phyloP scores from a whole-genome alignment of 2,888 invertebrate species.

The Harmothoe impar region DNA sequence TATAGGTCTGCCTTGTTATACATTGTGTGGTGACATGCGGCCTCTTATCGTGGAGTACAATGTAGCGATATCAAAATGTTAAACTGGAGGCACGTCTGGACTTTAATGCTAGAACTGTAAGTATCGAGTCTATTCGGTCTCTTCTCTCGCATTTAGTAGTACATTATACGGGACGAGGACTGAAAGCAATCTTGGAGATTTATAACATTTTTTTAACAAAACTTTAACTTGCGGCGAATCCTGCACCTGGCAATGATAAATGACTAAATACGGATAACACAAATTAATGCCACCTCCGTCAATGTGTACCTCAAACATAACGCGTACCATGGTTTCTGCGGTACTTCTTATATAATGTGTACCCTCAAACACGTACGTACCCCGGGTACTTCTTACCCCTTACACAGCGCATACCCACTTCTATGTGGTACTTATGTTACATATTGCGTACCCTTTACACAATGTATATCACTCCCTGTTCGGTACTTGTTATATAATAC shows the following conservation, averaged over 20 bases:
- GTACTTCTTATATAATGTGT: too few relatives aligned
- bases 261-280: neutral
- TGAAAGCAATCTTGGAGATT: neutral
- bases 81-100: slow-evolving; percentile 39
- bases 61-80: slow-evolving; percentile 30
- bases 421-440: too few relatives aligned
- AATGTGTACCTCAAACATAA: neutral
- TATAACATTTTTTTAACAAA: neutral
- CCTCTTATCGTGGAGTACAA: slow-evolving; percentile 29
- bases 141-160: neutral
- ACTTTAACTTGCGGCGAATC: neutral
- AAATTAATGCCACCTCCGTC: slow-evolving; percentile 24
- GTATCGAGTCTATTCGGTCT: neutral
- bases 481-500: too few relatives aligned
- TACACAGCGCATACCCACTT: too few relatives aligned
- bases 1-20: neutral
- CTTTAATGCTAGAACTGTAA: slow-evolving; percentile 40
- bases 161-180: neutral
- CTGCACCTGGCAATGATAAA: slow-evolving; percentile 36
- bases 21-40: neutral
- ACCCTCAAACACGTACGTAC: too few relatives aligned
- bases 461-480: too few relatives aligned
- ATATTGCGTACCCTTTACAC: too few relatives aligned
- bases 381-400: too few relatives aligned
- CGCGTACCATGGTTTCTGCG: neutral